Conservation (phyloP, 2,888 invertebrate genomes). For the Dorcus hopei region DNA sequence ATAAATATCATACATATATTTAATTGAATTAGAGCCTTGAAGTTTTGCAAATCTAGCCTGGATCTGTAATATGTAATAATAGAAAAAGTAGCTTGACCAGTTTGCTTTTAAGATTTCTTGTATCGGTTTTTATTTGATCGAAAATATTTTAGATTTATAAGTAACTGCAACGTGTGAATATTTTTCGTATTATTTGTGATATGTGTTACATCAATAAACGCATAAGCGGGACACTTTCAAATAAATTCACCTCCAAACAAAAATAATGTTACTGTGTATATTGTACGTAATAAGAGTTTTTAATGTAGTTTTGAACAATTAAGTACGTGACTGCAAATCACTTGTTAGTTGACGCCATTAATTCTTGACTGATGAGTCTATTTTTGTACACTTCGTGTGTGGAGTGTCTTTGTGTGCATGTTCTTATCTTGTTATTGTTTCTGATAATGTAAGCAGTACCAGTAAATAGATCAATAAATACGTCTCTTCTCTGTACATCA, state of each 20-base stretch:
- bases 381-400: conserved; percentile 21
- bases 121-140: too few relatives aligned
- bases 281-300: background rate
- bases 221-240: background rate
- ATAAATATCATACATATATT: too few relatives aligned
- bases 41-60: too few relatives aligned
- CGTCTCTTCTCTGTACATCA: too few relatives aligned
- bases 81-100: too few relatives aligned
- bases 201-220: background rate
- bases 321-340: background rate
- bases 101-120: too few relatives aligned
- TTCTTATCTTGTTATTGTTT: conserved; percentile 20
- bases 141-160: too few relatives aligned
- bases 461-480: too few relatives aligned
- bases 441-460: background rate
- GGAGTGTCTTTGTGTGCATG: conserved; percentile 13
- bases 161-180: too few relatives aligned
- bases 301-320: background rate
- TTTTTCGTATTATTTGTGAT: background rate
- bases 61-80: too few relatives aligned
- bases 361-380: conserved; percentile 18
- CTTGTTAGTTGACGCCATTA: background rate
- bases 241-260: background rate
- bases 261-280: background rate
- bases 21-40: too few relatives aligned